Conservation (phyloP, 2,113 vertebrate genomes). For the Suncus etruscus region DNA sequence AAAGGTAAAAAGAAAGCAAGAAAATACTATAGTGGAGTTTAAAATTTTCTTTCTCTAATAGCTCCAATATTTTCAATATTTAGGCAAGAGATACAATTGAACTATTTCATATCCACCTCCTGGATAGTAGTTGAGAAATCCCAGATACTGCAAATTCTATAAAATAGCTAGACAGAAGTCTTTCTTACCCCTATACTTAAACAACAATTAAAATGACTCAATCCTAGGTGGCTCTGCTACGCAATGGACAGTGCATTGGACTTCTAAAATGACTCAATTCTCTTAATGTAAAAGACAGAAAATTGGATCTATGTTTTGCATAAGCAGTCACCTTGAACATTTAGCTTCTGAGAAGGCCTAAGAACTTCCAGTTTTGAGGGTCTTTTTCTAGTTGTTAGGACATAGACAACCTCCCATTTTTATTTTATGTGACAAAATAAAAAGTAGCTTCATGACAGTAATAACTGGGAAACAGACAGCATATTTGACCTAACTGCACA, state of each 20-base stretch:
- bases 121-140: slow-evolving; percentile 18
- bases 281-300: slow-evolving; percentile 14
- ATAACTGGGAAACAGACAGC: slow-evolving; percentile 70
- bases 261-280: slow-evolving; percentile 32
- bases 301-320: slow-evolving; percentile 7
- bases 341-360: slow-evolving; percentile 43
- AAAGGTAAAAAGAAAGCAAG: neutral
- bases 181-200: neutral
- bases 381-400: slow-evolving; percentile 19
- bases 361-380: slow-evolving; percentile 26
- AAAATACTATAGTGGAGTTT: neutral
- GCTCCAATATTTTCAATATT: slow-evolving; percentile 50
- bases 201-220: slow-evolving; percentile 39
- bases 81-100: slow-evolving; percentile 28
- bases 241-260: too few species aligned
- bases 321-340: slow-evolving; percentile 40
- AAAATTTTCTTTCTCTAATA: slow-evolving; percentile 21
- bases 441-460: slow-evolving; percentile 75
- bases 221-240: neutral
- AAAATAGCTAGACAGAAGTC: neutral
- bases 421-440: slow-evolving; percentile 79
- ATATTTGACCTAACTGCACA: slow-evolving; percentile 72
- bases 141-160: neutral
- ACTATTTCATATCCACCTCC: slow-evolving; percentile 11
- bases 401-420: slow-evolving; percentile 61